Evolutionary conservation across 2,888 invertebrate genomes (phyloP), one percentile per base, ranked within the genome.

Genomic region (Limnephilus rhombicus): DNA sequence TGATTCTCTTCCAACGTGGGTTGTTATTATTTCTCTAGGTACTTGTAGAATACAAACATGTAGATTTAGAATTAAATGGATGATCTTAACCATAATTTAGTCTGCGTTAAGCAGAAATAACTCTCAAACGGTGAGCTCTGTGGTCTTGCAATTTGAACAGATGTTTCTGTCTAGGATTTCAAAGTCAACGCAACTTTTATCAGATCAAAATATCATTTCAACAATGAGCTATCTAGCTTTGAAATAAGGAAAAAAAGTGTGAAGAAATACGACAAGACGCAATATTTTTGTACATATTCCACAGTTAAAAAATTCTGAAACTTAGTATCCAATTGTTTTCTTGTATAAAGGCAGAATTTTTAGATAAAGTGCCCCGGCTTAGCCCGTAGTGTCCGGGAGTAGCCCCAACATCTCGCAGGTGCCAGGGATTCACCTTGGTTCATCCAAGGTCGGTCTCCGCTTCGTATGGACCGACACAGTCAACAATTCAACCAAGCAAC

Each of bases 361-460:
- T 68, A 68, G 68, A 68, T n/a, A 68, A 68, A 68, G 68, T 68
- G 68, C 68, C 68, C 68, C n/a, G 24, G n/a, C 68, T n/a, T 68
- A 68, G 68, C 68, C 53, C 68, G 68, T 68, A 9, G 24, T 68
- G 9, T 7, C 68, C 68, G 68, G 9, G 24, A 68, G 68, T 68
- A 68, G 24, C n/a, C 68, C 68, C n/a, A 24, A 68, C 68, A 85
- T 90, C 49, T 85, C 92, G 91, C 92, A 92, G 92, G 92, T 92
- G 92, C 91, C 88, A 89, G 91, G 86, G 91, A 92, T 90, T 93
- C 91, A 93, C 93, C 93, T 93, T 93, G 93, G 93, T 90, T 85
- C 92, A 88, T 81, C 91, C 93, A 93, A 93, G 93, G 93, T 93
- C 92, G 92, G 87, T 87, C 87, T 45, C 29, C 80, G 34, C 91